Conservation (phyloP, 2,113 vertebrate genomes). For the Serinus canaria region DNA sequence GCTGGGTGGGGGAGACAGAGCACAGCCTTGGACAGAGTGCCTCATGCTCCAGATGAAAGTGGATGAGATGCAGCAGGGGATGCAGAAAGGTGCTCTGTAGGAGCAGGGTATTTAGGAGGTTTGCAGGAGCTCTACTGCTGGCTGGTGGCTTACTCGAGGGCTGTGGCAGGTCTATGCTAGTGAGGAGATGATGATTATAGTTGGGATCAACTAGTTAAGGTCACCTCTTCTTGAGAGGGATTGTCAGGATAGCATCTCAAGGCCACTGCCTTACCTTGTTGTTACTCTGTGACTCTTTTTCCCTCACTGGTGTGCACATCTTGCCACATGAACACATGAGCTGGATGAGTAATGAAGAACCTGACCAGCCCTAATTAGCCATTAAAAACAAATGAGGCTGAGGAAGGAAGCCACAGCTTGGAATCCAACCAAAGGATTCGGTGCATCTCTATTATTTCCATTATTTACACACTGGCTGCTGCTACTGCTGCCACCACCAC, state of each 20-base stretch:
- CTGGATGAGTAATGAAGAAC: conserved; percentile 50
- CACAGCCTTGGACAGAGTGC: not conserved
- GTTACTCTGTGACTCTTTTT: not conserved
- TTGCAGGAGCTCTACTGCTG: not conserved
- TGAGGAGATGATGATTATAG: not conserved
- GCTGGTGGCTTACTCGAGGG: not conserved
- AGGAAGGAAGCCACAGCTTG: conserved; percentile 14
- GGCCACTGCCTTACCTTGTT: not conserved
- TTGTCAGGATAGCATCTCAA: not conserved
- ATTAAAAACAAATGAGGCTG: conserved; percentile 54
- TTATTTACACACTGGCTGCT: not conserved
- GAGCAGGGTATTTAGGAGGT: not conserved
- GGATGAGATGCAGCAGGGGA: not conserved
- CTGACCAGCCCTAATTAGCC: conserved; percentile 58
- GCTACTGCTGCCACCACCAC: not conserved
- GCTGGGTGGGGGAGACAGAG: not conserved
- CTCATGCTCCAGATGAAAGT: not conserved
- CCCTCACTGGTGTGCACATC: not conserved
- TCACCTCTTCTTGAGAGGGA: not conserved
- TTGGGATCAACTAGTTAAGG: not conserved
- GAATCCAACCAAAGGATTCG: not conserved
- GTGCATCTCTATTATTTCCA: conserved; percentile 38
- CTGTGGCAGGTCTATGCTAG: not conserved
- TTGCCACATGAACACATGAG: not conserved
- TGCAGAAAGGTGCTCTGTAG: not conserved